Evolutionary conservation across 2,113 vertebrate genomes (phyloP).

Genomic region (Podocnemis expansa): DNA sequence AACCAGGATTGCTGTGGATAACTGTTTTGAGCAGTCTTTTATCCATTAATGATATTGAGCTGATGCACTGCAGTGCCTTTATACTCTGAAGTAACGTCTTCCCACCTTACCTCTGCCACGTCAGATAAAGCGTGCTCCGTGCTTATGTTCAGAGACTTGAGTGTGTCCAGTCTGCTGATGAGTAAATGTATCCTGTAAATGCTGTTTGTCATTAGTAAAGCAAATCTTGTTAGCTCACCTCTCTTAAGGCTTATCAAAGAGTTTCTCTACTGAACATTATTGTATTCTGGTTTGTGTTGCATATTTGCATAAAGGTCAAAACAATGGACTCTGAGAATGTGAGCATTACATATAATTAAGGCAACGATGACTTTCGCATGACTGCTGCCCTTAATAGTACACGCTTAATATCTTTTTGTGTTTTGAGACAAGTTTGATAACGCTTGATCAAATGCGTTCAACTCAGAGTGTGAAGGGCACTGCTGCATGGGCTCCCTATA

Average conservation of each 20-base stretch:
- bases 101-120: background rate
- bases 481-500: background rate
- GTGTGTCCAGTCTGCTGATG: background rate
- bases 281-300: background rate
- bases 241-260: background rate
- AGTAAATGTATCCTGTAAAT: background rate
- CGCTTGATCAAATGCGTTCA: too few relatives aligned
- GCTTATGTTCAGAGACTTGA: background rate
- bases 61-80: background rate
- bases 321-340: background rate
- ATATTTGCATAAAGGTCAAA: background rate
- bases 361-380: accelerated
- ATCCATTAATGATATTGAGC: background rate
- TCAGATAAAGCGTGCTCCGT: background rate
- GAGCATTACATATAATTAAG: background rate
- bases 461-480: background rate
- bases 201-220: background rate
- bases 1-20: slow-evolving; percentile 15
- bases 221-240: background rate
- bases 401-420: background rate
- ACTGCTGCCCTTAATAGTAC: background rate
- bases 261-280: background rate
- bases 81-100: background rate
- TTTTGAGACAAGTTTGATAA: background rate
- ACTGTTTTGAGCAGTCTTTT: slow-evolving; percentile 28